Evolutionary conservation across 2,888 invertebrate species (phyloP), one percentile per base, ranked within the genome.

Genomic region (Sicus ferrugineus): DNA sequence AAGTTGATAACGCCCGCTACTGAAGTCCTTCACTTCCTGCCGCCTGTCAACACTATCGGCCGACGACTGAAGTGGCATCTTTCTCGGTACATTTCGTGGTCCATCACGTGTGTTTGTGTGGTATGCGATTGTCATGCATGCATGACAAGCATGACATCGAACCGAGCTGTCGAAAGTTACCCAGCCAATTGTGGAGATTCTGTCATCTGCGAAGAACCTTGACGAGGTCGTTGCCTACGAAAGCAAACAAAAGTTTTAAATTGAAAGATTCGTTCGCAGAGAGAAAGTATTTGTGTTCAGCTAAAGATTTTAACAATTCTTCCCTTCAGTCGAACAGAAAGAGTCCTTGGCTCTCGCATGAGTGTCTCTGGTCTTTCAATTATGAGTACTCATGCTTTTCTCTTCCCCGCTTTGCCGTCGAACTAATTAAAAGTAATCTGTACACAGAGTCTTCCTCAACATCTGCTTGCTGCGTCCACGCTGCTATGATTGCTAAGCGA

Each of bases 401-500:
- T 14, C 3, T 56, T 30, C n/a, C 5, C 11, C 7, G 9, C n/a
- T 42, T 42, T 42, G n/a, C 23, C 42, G 16, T 42, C 31, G 31
- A 52, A 50, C 31, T 31, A 64, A 52, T 64, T 50, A 42, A 59
- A 59, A 59, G 23, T 59, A 61, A 67, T 67, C 59, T 34, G 48
- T 19, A 23, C 21, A 61, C 21, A n/a, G 34, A 48, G 61, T 59
- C 61, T 77, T 77, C 73, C 74, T 65, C 66, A 73, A 73, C 76
- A 4, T 52, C 21, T 9, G 14, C 7, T 75, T 19, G 21, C 11
- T 56, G 23, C 21, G 7, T n/a, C 4, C 26, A 34, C 9, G 14
- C 19, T 21, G 34, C 19, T 52, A 56, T 42, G 50, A 67, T 61
- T 38, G 58, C 78, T 78, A 73, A 76, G 79, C 79, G 79, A 77